phyloP scores from a whole-genome alignment of 92 coral and sea anemone genomes.

The Phenganax marumi region DNA sequence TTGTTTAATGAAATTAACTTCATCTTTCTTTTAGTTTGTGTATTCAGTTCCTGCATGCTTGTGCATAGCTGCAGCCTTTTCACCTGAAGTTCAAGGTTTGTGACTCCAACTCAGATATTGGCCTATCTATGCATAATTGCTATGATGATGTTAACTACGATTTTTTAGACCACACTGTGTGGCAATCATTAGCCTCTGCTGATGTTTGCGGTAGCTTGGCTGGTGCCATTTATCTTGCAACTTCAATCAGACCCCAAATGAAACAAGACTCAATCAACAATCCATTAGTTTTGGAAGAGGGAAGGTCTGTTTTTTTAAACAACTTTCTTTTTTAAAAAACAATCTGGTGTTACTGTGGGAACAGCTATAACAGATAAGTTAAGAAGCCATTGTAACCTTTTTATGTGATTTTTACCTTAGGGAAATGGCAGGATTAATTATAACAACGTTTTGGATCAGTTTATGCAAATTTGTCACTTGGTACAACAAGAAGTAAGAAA shows the following conservation, averaged over 20 bases:
- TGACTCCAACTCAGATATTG: not conserved
- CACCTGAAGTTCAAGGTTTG: slow-evolving; percentile 61
- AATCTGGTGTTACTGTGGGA: not conserved
- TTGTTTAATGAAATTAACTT: not conserved
- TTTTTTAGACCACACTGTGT: slow-evolving; percentile 12
- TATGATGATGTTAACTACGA: not conserved
- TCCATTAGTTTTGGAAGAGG: slow-evolving; percentile 37
- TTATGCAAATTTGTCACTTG: slow-evolving; percentile 27
- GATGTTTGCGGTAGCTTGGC: slow-evolving; percentile 19
- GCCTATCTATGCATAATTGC: not conserved
- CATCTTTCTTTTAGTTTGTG: slow-evolving; percentile 52
- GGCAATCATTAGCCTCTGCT: slow-evolving; percentile 39
- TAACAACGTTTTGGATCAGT: slow-evolving; percentile 21
- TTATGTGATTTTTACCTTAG: not conserved
- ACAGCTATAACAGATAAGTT: not conserved
- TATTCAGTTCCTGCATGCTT: slow-evolving; percentile 69
- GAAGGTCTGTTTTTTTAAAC: slow-evolving; percentile 15
- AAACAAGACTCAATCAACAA: slow-evolving; percentile 15
- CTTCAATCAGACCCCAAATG: slow-evolving; percentile 30
- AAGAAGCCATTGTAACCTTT: no score
- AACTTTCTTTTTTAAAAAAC: not conserved
- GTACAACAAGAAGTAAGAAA: slow-evolving; percentile 18
- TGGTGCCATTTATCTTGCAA: slow-evolving; percentile 41
- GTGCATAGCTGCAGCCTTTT: slow-evolving; percentile 47
- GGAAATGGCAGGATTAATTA: slow-evolving; percentile 37